A percentile compares a stretch with the other conserved stretches of the same genome.
phyloP scores from a whole-genome alignment of 1,140 invertebrate genomes.

The Babylonia areolata region DNA sequence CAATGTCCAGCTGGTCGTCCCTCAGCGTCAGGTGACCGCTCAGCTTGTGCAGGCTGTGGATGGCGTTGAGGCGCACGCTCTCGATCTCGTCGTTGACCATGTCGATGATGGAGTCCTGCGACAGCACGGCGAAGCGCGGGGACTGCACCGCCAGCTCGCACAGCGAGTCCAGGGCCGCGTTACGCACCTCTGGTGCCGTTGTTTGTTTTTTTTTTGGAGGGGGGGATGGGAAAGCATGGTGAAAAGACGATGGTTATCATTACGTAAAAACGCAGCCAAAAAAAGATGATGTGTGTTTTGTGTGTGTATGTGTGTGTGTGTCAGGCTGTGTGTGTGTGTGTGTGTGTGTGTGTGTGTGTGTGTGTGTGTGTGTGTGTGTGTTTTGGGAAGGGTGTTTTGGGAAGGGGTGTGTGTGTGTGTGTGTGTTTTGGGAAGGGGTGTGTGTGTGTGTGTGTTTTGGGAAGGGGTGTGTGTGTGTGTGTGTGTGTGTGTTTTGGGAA shows the following conservation, averaged over 20 bases:
- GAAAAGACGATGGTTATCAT: too few species aligned
- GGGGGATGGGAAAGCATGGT: too few species aligned
- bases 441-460: too few species aligned
- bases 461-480: too few species aligned
- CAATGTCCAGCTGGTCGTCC: slow-evolving; percentile 97
- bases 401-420: too few species aligned
- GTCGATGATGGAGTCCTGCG: slow-evolving; percentile 94
- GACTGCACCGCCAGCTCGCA: slow-evolving; percentile 92
- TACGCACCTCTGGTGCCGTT: slow-evolving; percentile 95
- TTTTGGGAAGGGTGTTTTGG: too few species aligned
- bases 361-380: neutral
- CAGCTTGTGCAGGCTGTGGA: slow-evolving; percentile 93
- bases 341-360: neutral
- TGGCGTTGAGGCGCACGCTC: slow-evolving; percentile 94
- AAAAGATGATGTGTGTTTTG: neutral
- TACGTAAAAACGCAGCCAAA: too few species aligned
- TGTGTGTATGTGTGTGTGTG: neutral
- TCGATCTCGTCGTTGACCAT: slow-evolving; percentile 99
- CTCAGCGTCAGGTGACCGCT: slow-evolving; percentile 90
- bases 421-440: too few species aligned
- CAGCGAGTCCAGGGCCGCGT: slow-evolving; percentile 94
- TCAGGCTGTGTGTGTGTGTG: neutral
- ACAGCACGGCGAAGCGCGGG: slow-evolving; percentile 84
- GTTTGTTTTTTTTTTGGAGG: too few species aligned
- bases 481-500: too few species aligned